These are phyloP conservation scores for Phaedon cochleariae DNA, from an alignment of 2,888 invertebrate genomes.

Conservation along the genomic window DNA sequence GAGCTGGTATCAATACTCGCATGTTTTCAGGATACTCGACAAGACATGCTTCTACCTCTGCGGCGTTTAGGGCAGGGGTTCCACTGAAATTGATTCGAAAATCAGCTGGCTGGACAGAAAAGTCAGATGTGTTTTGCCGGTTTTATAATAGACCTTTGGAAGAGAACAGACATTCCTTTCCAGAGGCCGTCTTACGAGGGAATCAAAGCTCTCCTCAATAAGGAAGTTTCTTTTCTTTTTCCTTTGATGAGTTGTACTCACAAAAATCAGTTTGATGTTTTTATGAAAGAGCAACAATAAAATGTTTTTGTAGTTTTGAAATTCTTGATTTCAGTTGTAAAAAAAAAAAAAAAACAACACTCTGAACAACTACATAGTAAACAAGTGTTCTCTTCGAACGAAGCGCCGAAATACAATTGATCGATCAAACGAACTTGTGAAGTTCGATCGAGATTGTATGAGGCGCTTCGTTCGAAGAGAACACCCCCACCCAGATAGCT, in stretches of 20 bases:
- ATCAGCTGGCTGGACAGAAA: conserved; percentile 28
- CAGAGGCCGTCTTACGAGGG: neutral
- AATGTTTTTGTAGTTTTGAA: neutral
- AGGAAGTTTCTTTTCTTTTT: neutral
- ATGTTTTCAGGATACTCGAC: conserved; percentile 26
- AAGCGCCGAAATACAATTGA: neutral
- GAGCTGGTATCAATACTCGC: conserved; percentile 37
- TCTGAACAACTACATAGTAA: neutral
- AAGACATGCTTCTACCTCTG: conserved; percentile 31
- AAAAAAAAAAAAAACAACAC: neutral
- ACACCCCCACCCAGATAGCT: neutral
- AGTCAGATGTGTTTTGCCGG: conserved; percentile 11
- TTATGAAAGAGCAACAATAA: neutral
- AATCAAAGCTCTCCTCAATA: neutral
- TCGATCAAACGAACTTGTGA: neutral
- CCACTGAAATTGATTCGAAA: conserved; percentile 18
- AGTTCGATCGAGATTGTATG: neutral
- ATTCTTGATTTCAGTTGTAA: no score
- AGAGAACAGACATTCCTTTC: neutral
- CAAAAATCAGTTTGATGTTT: neutral
- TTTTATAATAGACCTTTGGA: conserved; percentile 26
- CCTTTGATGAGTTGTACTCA: neutral
- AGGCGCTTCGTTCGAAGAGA: neutral
- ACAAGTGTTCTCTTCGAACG: no score
- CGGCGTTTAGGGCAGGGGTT: conserved; percentile 18